These are phyloP conservation scores for Ptychoptera contaminata DNA, from an alignment of 2,888 invertebrate genomes.

Conservation along the genomic window DNA sequence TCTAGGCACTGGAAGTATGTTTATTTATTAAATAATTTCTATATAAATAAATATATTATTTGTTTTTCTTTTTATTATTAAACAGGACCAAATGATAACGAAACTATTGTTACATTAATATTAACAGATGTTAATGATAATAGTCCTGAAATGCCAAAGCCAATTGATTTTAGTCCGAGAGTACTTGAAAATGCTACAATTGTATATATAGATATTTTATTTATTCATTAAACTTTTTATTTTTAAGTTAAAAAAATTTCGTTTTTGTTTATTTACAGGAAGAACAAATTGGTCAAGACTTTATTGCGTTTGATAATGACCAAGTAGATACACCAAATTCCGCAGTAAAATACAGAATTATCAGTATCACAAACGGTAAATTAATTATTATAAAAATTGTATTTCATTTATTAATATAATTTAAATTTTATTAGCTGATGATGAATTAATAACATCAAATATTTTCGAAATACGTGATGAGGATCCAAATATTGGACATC, in stretches of 20 bases:
- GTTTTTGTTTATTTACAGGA: too few relatives aligned
- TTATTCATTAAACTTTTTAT: background rate
- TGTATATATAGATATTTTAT: constrained; percentile 9
- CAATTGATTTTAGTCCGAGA: constrained; percentile 12
- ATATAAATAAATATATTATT: constrained; percentile 7
- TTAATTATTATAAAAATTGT: background rate
- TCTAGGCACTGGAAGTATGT: constrained; percentile 30
- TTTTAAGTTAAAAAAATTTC: too few relatives aligned
- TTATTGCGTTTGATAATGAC: constrained; percentile 1
- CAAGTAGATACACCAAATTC: background rate
- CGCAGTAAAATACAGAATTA: background rate
- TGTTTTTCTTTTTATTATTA: constrained; percentile 17
- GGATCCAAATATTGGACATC: constrained; percentile 30
- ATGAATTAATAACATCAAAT: too few relatives aligned
- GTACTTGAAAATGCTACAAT: constrained; percentile 16
- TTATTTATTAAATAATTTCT: constrained; percentile 8
- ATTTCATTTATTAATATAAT: background rate
- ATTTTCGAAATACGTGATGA: constrained; percentile 15
- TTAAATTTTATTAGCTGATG: background rate
- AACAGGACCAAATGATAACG: background rate
- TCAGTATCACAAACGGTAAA: background rate
- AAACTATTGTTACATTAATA: constrained; percentile 22
- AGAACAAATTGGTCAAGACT: constrained; percentile 13
- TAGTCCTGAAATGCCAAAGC: constrained; percentile 34
- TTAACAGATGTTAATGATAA: constrained; percentile 44